A percentile compares a stretch with the other conserved stretches of the same genome.
phyloP scores from a whole-genome alignment of 2,888 invertebrate species.

The Horisme vitalbata region DNA sequence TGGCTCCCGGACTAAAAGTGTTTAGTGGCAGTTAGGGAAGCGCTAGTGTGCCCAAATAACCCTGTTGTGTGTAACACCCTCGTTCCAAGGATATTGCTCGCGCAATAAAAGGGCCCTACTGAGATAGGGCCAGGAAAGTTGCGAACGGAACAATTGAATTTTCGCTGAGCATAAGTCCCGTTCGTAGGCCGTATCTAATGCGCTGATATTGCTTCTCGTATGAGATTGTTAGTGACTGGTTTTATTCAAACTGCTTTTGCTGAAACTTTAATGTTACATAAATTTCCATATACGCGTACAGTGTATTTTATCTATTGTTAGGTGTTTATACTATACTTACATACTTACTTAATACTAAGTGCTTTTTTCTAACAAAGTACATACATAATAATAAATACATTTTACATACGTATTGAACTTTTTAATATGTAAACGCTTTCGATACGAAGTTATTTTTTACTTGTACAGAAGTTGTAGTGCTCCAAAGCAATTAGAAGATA shows the following conservation, averaged over 20 bases:
- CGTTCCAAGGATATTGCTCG: constrained; percentile 41
- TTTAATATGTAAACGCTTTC: too few relatives aligned
- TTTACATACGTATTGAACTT: too few relatives aligned
- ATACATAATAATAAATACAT: too few relatives aligned
- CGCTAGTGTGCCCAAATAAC: constrained; percentile 46
- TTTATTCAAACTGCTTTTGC: constrained; percentile 5
- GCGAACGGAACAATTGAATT: constrained; percentile 21
- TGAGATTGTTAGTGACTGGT: constrained; percentile 13
- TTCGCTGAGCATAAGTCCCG: constrained; percentile 18
- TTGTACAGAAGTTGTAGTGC: too few relatives aligned
- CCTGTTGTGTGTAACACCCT: constrained; percentile 42
- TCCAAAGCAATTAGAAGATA: too few relatives aligned
- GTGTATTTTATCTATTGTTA: too few relatives aligned
- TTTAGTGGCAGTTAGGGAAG: constrained; percentile 47
- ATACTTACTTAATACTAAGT: too few relatives aligned
- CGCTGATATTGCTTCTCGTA: constrained; percentile 15
- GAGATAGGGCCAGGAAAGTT: constrained; percentile 22
- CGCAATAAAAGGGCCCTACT: constrained; percentile 46
- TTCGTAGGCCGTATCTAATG: constrained; percentile 18
- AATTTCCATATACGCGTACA: too few relatives aligned
- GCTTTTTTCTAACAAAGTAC: too few relatives aligned
- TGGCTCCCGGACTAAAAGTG: constrained; percentile 39
- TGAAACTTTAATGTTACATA: too few relatives aligned
- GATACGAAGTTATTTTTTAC: too few relatives aligned
- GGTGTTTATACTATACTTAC: too few relatives aligned